phyloP scores from a whole-genome alignment of 2,797 vertebrate species.

The Labeo calbasu region DNA sequence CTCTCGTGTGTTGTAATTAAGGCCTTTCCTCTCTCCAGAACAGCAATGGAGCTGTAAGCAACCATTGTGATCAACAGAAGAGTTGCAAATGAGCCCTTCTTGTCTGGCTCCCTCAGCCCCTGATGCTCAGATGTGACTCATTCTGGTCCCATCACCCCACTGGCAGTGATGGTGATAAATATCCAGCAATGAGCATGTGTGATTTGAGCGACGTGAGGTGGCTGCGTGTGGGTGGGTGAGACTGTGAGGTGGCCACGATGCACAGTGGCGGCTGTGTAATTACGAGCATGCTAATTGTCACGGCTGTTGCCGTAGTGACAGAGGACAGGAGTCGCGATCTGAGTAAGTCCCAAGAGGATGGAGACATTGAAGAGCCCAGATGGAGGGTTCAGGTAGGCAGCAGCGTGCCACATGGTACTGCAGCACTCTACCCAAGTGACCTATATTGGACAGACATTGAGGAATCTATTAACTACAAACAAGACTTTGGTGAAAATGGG shows the following conservation, averaged over 20 bases:
- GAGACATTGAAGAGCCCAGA: conserved; percentile 48
- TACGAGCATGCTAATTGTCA: conserved; percentile 60
- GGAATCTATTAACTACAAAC: conserved; percentile 40
- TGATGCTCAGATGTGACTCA: conserved; percentile 51
- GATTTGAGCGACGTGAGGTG: conserved; percentile 11
- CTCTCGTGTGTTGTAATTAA: conserved; percentile 49
- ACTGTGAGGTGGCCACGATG: conserved; percentile 22
- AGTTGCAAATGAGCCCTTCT: conserved; percentile 43
- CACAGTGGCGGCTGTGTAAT: conserved; percentile 53
- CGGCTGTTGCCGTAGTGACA: conserved; percentile 58
- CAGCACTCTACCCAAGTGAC: conserved; percentile 16
- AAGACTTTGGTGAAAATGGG: conserved; percentile 26
- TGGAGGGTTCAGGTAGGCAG: conserved; percentile 48
- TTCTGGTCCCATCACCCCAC: conserved; percentile 34
- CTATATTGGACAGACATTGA: conserved; percentile 32
- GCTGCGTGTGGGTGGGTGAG: conserved; percentile 27
- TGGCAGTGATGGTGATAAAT: conserved; percentile 18
- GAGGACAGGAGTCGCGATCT: conserved; percentile 46
- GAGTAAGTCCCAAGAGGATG: conserved; percentile 39
- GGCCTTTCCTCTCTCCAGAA: conserved; percentile 37
- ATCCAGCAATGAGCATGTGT: conserved; percentile 14
- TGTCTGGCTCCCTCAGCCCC: conserved; percentile 25
- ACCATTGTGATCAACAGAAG: conserved; percentile 33
- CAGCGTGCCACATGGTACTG: conserved; percentile 28
- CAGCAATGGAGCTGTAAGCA: conserved; percentile 20